These are phyloP conservation scores for Fratercula arctica DNA, from an alignment of 2,797 vertebrate genomes.

Conservation along the genomic window DNA sequence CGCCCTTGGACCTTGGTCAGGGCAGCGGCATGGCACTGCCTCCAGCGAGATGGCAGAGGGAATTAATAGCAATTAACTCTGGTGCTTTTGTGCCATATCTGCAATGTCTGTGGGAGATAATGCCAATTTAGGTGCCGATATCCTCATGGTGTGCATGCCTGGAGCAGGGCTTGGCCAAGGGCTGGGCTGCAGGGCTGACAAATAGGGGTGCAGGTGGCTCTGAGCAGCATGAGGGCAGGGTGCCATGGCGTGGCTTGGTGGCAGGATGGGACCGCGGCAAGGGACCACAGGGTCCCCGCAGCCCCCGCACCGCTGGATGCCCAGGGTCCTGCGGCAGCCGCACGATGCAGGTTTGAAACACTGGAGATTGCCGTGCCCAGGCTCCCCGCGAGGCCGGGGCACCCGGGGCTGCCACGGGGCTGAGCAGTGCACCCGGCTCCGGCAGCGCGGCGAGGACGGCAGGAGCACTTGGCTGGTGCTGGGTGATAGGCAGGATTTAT, in stretches of 20 bases:
- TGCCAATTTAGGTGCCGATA: rapidly evolving
- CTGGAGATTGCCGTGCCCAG: rapidly evolving
- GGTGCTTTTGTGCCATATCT: background rate
- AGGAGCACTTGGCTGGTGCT: rapidly evolving
- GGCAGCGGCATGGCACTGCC: rapidly evolving
- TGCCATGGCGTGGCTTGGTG: rapidly evolving
- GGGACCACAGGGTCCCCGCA: rapidly evolving
- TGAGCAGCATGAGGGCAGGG: too few relatives aligned
- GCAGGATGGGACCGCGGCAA: background rate
- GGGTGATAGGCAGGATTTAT: background rate
- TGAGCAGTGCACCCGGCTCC: background rate
- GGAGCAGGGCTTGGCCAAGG: too few relatives aligned
- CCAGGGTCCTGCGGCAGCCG: background rate
- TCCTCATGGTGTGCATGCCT: rapidly evolving
- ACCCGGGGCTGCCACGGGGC: background rate
- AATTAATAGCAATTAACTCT: too few relatives aligned
- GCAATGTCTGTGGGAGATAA: too few relatives aligned
- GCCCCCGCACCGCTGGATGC: background rate
- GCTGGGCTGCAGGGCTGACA: rapidly evolving
- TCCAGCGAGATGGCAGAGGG: background rate
- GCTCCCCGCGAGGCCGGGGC: rapidly evolving
- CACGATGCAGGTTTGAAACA: background rate
- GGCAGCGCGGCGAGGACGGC: rapidly evolving
- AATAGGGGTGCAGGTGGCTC: background rate
- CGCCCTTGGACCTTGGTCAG: rapidly evolving